Evolutionary conservation across 1,140 invertebrate genomes (phyloP).

Genomic region (Doryteuthis pealeii): DNA sequence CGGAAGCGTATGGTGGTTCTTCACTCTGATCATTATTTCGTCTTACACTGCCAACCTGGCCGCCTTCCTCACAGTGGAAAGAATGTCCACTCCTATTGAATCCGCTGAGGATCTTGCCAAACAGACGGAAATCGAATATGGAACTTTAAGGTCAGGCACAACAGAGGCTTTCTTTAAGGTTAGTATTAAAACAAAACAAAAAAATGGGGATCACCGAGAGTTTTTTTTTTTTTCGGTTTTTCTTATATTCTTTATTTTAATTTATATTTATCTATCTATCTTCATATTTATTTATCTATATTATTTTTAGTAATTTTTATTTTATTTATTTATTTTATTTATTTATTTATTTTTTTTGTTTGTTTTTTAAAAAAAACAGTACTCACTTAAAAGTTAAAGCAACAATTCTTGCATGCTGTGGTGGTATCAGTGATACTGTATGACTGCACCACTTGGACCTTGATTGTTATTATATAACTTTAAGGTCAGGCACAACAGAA

Average conservation of each 20-base stretch:
- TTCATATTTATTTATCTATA: no score
- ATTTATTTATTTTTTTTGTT: no score
- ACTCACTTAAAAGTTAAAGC: no score
- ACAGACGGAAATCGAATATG: constrained; percentile 58
- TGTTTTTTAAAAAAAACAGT: no score
- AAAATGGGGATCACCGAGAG: neutral
- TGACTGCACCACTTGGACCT: no score
- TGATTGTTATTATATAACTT: constrained; percentile 53
- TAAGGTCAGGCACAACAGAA: constrained; percentile 49
- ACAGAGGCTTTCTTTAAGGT: constrained; percentile 57
- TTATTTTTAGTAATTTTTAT: no score
- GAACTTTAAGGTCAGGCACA: constrained; percentile 45
- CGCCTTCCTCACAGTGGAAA: constrained; percentile 57
- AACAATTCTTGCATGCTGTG: no score
- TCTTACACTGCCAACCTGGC: constrained; percentile 60
- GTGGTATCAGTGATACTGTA: no score
- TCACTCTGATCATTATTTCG: constrained; percentile 59
- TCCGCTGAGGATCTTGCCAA: constrained; percentile 56
- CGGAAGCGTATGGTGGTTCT: constrained; percentile 59
- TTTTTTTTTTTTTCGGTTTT: no score
- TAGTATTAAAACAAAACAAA: constrained; percentile 40
- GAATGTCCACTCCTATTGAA: constrained; percentile 56
- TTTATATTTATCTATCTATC: no score
- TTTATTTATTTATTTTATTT: no score
- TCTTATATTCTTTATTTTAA: neutral